Evolutionary conservation across 2,888 invertebrate species (phyloP), one percentile per base, ranked within the genome.

Genomic region (Agrochola litura): DNA sequence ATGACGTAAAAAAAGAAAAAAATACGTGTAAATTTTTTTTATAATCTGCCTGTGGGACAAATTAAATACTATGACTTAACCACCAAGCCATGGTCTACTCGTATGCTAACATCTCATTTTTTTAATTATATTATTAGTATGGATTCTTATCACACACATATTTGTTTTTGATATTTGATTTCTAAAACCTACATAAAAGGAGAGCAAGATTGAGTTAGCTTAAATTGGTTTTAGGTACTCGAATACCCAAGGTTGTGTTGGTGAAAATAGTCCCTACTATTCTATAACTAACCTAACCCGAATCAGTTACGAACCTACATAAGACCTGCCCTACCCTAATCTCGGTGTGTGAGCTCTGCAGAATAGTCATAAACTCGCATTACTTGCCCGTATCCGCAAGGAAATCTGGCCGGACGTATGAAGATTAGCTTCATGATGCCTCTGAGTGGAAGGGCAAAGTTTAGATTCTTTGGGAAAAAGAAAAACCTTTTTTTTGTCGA

Each of bases 351-450:
- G 63, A 80, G 87, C 81, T 86, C 81, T 80, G 60, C 65, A 72
- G 71, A 83, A 79, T 63, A 83, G 75, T 82, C 85, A 87, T 88
- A 87, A 87, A 87, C 72, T 82, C 76, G 78, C 73, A 82, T 88
- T 82, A 86, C 77, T 52, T 69, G 65, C 65, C 79, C 65, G 76
- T 66, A 76, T 81, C 70, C 52, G 66, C 73, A 67, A 70, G 71
- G 79, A 86, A 84, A 77, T 78, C 82, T 86, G 71, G 65, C 68
- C 66, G 70, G 78, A 74, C 84, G 73, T 70, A 74, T 60, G 30
- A 64, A 77, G 82, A 85, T 84, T 78, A 86, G 61, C 81, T 81
- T 78, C 78, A 77, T 74, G 71, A 80, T 70, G 25, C 63, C 56
- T 61, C 77, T 49, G 46, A 73, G 52, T 77, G 72, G 74, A 87